Percentiles rank a stretch among this genome's conserved stretches.
phyloP scores from a whole-genome alignment of 2,888 invertebrate species.

The Trissolcus japonicus region DNA sequence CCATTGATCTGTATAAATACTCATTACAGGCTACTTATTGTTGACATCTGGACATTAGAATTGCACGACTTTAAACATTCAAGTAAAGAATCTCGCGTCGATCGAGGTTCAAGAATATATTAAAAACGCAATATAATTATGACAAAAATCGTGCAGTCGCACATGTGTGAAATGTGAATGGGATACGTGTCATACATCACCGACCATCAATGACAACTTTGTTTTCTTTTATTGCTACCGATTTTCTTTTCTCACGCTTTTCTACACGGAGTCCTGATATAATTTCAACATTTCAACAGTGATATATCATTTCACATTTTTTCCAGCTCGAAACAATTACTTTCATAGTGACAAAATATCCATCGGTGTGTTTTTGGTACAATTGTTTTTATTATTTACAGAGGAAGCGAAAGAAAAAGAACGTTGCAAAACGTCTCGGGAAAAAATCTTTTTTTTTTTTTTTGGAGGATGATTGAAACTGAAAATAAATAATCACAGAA shows the following conservation, averaged over 20 bases:
- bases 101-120: conserved; percentile 7
- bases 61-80: conserved; percentile 6
- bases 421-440: not conserved
- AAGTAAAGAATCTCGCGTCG: not conserved
- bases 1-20: conserved; percentile 3
- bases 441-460: not conserved
- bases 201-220: not conserved
- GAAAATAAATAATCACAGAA: conserved; percentile 30
- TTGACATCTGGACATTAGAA: conserved; percentile 10
- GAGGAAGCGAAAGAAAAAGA: not conserved
- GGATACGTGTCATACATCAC: not conserved
- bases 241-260: not conserved
- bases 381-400: too few relatives aligned
- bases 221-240: not conserved
- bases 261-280: not conserved
- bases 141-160: too few relatives aligned
- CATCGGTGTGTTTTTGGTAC: not conserved
- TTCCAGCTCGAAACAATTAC: not conserved
- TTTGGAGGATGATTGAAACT: not conserved
- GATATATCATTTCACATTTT: conserved; percentile 1
- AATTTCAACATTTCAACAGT: conserved; percentile 1
- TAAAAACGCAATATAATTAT: not conserved
- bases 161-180: not conserved
- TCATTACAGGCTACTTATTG: conserved; percentile 7
- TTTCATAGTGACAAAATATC: not conserved